Conservation (phyloP, 2,113 vertebrate genomes). For the Laticauda colubrina region DNA sequence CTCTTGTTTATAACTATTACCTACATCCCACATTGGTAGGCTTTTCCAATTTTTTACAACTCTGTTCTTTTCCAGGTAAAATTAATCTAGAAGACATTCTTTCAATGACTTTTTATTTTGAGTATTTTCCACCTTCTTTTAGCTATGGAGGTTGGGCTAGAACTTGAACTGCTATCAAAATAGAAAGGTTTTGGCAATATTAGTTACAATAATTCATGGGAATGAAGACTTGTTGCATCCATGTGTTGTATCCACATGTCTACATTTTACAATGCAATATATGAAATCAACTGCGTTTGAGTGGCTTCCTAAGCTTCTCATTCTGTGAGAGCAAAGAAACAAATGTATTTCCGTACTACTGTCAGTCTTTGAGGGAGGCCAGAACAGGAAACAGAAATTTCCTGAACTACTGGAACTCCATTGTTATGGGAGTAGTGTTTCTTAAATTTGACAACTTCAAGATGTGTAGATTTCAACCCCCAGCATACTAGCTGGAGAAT, state of each 20-base stretch:
- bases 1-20: neutral
- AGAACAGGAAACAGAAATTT: neutral
- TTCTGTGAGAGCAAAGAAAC: neutral
- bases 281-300: neutral
- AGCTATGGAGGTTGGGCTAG: neutral
- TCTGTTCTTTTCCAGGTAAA: neutral
- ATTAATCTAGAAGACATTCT: neutral
- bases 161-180: neutral
- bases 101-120: neutral
- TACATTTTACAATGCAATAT: neutral
- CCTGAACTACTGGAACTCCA: neutral
- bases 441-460: neutral
- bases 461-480: neutral
- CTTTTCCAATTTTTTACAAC: neutral
- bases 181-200: neutral
- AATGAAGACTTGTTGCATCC: neutral
- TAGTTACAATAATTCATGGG: neutral
- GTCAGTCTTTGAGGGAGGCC: neutral
- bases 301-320: neutral
- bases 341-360: neutral
- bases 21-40: neutral
- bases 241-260: neutral
- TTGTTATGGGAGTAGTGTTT: neutral
- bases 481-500: neutral
- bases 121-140: neutral